Conservation (phyloP, 1,140 invertebrate species). For the Thereuonema tuberculata region DNA sequence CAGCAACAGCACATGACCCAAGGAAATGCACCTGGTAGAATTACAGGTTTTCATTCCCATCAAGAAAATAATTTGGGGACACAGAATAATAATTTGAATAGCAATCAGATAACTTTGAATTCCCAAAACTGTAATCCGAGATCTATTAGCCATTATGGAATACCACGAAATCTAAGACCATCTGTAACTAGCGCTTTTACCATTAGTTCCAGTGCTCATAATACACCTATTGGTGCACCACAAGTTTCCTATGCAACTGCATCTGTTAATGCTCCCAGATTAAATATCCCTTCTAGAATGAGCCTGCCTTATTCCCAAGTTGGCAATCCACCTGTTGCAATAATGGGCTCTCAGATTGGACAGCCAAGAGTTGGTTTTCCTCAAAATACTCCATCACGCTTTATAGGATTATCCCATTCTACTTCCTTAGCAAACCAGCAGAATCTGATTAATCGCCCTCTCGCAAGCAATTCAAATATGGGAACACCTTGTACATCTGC, state of each 20-base stretch:
- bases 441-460: not conserved
- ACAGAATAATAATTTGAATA: too few relatives aligned
- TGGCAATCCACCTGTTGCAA: not conserved
- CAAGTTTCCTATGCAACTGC: not conserved
- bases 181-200: not conserved
- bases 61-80: too few relatives aligned
- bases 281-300: not conserved
- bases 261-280: not conserved
- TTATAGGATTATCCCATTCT: not conserved
- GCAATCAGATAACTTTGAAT: too few relatives aligned
- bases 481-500: not conserved
- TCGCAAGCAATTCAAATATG: not conserved
- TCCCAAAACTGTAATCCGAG: too few relatives aligned
- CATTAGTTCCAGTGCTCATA: not conserved
- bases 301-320: not conserved
- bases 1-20: too few relatives aligned
- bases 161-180: not conserved
- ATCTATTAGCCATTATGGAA: not conserved
- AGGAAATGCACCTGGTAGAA: too few relatives aligned
- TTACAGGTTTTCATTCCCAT: too few relatives aligned
- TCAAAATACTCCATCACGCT: not conserved
- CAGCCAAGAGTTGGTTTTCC: conserved; percentile 2
- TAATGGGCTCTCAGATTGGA: conserved; percentile 4
- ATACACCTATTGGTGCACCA: not conserved
- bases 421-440: not conserved